Evolutionary conservation across 1,140 invertebrate species (phyloP), one percentile per base, ranked within the genome.

Genomic region (Akabosia matsudoensis): DNA sequence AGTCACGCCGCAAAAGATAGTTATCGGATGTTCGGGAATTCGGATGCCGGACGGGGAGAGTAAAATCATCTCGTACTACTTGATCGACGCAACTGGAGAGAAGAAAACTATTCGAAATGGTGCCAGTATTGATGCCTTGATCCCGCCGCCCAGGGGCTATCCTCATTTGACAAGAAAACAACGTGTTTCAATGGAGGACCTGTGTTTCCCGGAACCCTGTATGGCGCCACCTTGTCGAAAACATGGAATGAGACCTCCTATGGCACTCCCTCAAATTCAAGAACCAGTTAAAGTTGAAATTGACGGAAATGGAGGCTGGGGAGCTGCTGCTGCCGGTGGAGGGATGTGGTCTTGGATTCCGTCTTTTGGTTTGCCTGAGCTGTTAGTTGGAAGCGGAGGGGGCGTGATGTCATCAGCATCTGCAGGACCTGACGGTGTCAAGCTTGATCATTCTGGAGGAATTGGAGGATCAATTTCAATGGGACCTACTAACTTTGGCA

Each of bases 171-270:
- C 37, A 4, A 45, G 76, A 0, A 45, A 33, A 16, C 33, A 72
- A 61, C 56, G 34, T 0, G 74, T 80, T 22, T 71, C 33, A 22
- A 72, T 78, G 72, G 54, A 76, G 24, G 79, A 80, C 18, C 71
- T 80, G 37, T 80, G 79, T 22, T 80, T 80, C 37, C 79, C 79
- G 13, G 51, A 30, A 3, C 67, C 70, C 18, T 80, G 79, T 70
- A 54, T 31, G 0, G 37, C 33, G 28, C 16, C 26, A n/a, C 34
- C 74, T 14, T 79, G 78, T 56, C 73, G 78, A 26, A 54, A 3
- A 4, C 4, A 7, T 7, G 24, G 7, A 16, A 7, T 22, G 22
- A 28, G 24, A 31, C 61, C 61, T 4, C 61, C 61, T 7, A 22
- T 31, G 24, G 14, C n/a, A 61, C 13, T 7, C 4, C 7, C 14